These are phyloP conservation scores for Drosophila infuscata DNA, from an alignment of 2,888 invertebrate genomes.

Conservation along the genomic window DNA sequence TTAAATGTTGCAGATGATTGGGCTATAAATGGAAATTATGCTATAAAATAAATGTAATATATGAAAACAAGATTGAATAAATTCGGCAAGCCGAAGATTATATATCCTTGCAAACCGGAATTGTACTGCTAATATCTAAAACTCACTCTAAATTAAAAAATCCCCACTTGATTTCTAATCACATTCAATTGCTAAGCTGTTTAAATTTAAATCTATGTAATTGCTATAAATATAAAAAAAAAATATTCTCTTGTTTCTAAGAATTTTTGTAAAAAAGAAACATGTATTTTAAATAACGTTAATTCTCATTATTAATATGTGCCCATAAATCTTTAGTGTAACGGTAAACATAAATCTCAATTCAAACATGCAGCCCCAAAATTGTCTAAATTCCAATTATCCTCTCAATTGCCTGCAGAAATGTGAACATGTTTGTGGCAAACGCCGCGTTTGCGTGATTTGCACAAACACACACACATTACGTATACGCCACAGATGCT, in stretches of 20 bases:
- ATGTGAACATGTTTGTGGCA: background rate
- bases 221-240: background rate
- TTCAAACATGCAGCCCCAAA: background rate
- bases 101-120: background rate
- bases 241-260: background rate
- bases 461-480: conserved; percentile 2
- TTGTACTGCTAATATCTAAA: background rate
- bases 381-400: background rate
- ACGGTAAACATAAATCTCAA: conserved; percentile 1
- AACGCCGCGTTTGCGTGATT: conserved; percentile 6
- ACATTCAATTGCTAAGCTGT: background rate
- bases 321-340: background rate
- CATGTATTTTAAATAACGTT: background rate
- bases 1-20: background rate
- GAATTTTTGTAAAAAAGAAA: background rate
- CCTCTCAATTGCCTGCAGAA: background rate
- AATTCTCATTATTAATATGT: background rate
- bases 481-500: conserved; percentile 17
- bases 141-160: background rate
- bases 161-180: background rate
- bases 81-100: background rate
- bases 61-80: background rate
- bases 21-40: background rate
- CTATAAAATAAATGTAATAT: background rate
- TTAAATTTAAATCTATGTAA: background rate